phyloP scores from a whole-genome alignment of 2,888 invertebrate genomes.

The Iphiclides podalirius region DNA sequence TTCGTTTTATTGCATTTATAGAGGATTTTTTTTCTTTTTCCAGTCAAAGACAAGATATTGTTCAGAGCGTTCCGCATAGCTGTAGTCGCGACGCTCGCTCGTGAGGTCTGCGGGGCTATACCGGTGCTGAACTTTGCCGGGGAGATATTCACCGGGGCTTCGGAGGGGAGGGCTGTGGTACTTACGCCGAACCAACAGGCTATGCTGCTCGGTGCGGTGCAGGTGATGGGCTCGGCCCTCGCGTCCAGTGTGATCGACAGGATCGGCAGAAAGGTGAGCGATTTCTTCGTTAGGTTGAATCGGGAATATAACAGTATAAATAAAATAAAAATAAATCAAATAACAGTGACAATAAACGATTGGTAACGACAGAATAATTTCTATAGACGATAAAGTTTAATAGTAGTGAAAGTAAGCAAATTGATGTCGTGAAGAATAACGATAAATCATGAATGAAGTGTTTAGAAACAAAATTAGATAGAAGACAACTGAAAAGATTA shows the following conservation, averaged over 20 bases:
- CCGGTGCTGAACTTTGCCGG: slow-evolving; percentile 68
- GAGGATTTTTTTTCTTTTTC: too few relatives aligned
- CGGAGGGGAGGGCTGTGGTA: slow-evolving; percentile 42
- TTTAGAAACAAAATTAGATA: too few relatives aligned
- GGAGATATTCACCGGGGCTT: slow-evolving; percentile 57
- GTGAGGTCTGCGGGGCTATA: slow-evolving; percentile 63
- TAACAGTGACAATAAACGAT: too few relatives aligned
- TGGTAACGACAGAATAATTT: too few relatives aligned
- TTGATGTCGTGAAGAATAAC: too few relatives aligned
- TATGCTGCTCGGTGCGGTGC: slow-evolving; percentile 63
- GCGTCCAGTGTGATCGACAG: slow-evolving; percentile 61
- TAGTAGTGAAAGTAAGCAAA: too few relatives aligned
- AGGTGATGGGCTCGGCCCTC: slow-evolving; percentile 55
- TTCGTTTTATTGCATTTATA: too few relatives aligned
- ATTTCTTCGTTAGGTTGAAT: neutral
- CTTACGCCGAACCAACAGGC: slow-evolving; percentile 67
- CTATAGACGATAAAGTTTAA: too few relatives aligned
- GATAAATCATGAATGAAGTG: too few relatives aligned
- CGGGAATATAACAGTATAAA: too few relatives aligned
- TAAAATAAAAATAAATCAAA: too few relatives aligned
- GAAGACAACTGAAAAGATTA: too few relatives aligned
- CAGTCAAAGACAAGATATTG: slow-evolving; percentile 59
- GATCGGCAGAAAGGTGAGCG: slow-evolving; percentile 58
- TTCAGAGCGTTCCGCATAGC: slow-evolving; percentile 59
- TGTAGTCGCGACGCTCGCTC: slow-evolving; percentile 45